Conservation (phyloP, 2,113 vertebrate species). For the Mohoua ochrocephala region DNA sequence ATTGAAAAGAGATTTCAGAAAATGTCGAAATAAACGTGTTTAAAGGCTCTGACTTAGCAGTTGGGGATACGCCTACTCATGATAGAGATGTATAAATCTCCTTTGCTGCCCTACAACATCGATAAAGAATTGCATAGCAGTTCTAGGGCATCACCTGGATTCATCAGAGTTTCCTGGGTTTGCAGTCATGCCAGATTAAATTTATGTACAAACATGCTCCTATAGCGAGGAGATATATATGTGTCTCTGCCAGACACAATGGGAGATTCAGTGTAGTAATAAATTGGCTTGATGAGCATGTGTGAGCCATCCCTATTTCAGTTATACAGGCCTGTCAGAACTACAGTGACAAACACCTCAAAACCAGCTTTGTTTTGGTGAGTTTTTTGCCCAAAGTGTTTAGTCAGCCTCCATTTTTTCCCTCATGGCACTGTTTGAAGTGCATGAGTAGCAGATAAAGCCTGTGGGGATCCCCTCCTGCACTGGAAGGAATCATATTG, state of each 20-base stretch:
- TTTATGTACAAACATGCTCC: neutral
- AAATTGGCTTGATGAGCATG: neutral
- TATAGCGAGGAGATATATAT: neutral
- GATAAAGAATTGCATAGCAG: neutral
- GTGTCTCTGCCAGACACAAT: neutral
- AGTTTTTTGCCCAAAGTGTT: neutral
- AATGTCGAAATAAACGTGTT: neutral
- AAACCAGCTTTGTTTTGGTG: neutral
- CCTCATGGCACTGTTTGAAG: neutral
- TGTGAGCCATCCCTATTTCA: neutral
- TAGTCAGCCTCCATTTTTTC: neutral
- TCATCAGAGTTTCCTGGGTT: neutral
- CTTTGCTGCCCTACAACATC: neutral
- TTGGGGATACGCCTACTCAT: neutral
- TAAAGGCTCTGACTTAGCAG: neutral
- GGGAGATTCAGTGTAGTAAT: neutral
- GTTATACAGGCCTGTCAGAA: neutral
- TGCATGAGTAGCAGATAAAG: neutral
- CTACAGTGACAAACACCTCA: neutral
- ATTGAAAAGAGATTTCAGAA: neutral
- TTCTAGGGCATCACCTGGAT: neutral
- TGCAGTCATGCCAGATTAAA: neutral
- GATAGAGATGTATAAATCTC: neutral
- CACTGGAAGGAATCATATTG: neutral
- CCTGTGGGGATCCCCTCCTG: neutral